A percentile compares a stretch with the other conserved stretches of the same genome.
Evolutionary conservation across 2,113 vertebrate genomes (phyloP).

Genomic region (Pelobates fuscus): DNA sequence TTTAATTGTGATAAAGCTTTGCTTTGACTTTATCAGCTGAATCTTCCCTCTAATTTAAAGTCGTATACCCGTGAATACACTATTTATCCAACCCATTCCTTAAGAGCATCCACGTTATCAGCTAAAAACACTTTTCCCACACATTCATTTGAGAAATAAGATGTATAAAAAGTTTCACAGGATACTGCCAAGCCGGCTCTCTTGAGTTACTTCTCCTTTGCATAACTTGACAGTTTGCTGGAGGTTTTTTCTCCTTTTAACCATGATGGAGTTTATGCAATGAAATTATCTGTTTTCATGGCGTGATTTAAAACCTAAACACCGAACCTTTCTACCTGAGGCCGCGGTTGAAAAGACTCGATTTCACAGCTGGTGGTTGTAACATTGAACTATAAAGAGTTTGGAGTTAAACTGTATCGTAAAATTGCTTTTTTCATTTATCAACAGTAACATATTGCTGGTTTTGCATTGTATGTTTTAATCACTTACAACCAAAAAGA

Average conservation of each 20-base stretch:
- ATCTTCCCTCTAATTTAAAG: too few species aligned
- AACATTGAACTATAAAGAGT: slow-evolving; percentile 56
- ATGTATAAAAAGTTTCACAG: not conserved
- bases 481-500: slow-evolving; percentile 28
- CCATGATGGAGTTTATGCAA: slow-evolving; percentile 30
- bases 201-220: not conserved
- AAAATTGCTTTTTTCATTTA: slow-evolving; percentile 51
- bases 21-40: too few species aligned
- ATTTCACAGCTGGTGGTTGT: slow-evolving; percentile 55
- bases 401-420: slow-evolving; percentile 58
- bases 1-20: too few species aligned
- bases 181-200: not conserved
- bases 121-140: not conserved
- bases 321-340: slow-evolving; percentile 58
- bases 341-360: slow-evolving; percentile 45
- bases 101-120: not conserved
- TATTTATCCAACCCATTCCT: too few species aligned
- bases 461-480: slow-evolving; percentile 41
- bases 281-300: slow-evolving; percentile 53
- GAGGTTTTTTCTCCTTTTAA: not conserved
- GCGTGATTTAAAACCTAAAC: slow-evolving; percentile 51
- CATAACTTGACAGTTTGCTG: not conserved
- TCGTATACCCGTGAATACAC: too few species aligned
- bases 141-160: not conserved
- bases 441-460: slow-evolving; percentile 1